Base-by-base conservation (phyloP, 2,113 vertebrate genomes). In the Prochilodus magdalenae region DNA sequence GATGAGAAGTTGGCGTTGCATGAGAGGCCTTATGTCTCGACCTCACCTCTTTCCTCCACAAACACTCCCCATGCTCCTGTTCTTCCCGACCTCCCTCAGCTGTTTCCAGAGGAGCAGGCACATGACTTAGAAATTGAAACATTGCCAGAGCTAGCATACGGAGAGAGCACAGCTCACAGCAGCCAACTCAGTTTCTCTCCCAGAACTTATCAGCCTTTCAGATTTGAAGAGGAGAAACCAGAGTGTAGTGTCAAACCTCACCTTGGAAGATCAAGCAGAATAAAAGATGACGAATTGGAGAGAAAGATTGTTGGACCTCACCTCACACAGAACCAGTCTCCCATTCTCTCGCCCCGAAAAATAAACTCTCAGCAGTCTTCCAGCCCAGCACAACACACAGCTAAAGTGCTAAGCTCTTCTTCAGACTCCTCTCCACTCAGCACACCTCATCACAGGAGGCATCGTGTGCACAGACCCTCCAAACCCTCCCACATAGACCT, bases 121-220 rank as follows among this genome's bases (percentile, higher is more conserved):
- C 0, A 80, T 10, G 66, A 74, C 15, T 69, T 82, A 0, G 44
- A 85, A 33, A 89, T 88, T 0, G 89, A 95, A 87, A 89, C 83
- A 0, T 65, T 92, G n/a, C 89, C 92, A 16, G 81, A 93, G 27
- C 77, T 86, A 1, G 86, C 71, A 27, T 86, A 84, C 72, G 16
- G 77, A 5, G 91, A 92, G 55, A 89, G 87, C 66, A 22, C 73
- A 22, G 55, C 81, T 27, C 5, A n/a, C 59, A 71, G 85, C 69
- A 80, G 59, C 5, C 0, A 70, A 79, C 60, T 62, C 13, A 86
- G 75, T 51, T 59, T 51, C 0, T 55, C 3, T 30, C 73, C 81
- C 51, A 87, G 85, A 62, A 74, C 69, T 66, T 62, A 24, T 53
- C 55, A 10, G 24, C n/a, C 75, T 0, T 16, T 47, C 49, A 60